Evolutionary conservation across 2,888 invertebrate genomes (phyloP).

Genomic region (Piscicola geometra): DNA sequence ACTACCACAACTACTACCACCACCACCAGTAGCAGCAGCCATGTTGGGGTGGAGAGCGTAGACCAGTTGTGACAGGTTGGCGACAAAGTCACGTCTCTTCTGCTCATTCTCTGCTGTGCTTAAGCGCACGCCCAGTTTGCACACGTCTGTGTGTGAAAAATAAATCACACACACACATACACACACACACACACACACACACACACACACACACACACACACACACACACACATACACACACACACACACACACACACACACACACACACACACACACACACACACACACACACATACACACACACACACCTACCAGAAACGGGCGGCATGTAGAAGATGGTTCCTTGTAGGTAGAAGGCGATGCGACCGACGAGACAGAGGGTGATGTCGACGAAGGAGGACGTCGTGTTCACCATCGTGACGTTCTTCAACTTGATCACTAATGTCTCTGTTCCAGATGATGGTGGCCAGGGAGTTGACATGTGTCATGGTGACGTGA

Average conservation of each 20-base stretch:
- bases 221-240: conserved; percentile 25
- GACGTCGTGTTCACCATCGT: conserved; percentile 4
- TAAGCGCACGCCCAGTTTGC: not conserved
- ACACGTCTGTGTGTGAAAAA: not conserved
- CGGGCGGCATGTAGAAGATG: not conserved
- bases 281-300: conserved; percentile 34
- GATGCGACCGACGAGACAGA: not conserved
- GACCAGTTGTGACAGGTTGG: conserved; percentile 1
- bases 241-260: conserved; percentile 34
- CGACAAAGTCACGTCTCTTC: not conserved
- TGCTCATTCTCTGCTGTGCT: not conserved
- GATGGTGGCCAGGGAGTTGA: too few relatives aligned
- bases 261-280: not conserved
- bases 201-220: not conserved
- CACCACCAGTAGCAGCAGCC: too few relatives aligned
- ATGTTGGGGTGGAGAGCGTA: not conserved
- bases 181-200: not conserved
- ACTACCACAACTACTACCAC: too few relatives aligned
- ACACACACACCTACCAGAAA: not conserved
- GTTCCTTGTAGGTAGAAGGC: not conserved
- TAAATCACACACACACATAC: conserved; percentile 21
- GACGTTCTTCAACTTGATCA: not conserved
- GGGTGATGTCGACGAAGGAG: not conserved
- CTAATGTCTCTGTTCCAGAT: not conserved
- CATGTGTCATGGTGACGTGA: too few relatives aligned